Percentiles rank a stretch among this genome's conserved stretches.
These are phyloP conservation scores for Papio anubis DNA, from an alignment of 2,113 vertebrate genomes.

Conservation along the genomic window DNA sequence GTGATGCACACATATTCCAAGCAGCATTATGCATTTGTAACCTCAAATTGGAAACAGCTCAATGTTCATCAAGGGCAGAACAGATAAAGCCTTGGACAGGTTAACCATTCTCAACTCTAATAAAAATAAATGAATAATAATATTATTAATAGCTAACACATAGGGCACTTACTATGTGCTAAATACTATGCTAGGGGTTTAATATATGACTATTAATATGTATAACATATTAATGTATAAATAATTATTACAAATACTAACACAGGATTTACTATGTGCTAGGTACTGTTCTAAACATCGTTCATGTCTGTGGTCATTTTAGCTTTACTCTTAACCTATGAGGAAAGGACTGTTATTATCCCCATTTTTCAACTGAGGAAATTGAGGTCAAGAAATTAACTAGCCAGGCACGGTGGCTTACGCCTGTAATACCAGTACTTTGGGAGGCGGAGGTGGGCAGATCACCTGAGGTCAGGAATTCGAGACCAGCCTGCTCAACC, in stretches of 20 bases:
- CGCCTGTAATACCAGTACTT: too few species aligned
- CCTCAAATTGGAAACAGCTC: background rate
- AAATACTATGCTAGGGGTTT: background rate
- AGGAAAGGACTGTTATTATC: background rate
- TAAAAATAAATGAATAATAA: background rate
- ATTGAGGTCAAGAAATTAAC: background rate
- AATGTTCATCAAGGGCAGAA: background rate
- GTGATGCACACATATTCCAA: background rate
- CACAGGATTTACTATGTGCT: background rate
- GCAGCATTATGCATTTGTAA: background rate
- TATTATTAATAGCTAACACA: background rate
- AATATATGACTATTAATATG: background rate
- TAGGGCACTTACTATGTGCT: background rate
- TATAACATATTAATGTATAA: background rate
- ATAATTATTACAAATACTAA: constrained; percentile 2
- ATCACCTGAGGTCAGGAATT: too few species aligned
- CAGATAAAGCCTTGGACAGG: background rate
- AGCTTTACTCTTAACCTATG: background rate
- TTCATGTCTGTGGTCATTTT: background rate
- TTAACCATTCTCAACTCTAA: background rate
- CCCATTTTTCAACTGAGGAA: constrained; percentile 2
- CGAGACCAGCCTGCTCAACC: too few species aligned
- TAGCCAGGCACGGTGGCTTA: background rate
- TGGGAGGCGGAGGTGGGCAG: too few species aligned
- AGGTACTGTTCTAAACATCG: background rate